Evolutionary conservation across 2,797 vertebrate genomes (phyloP).

Genomic region (Psittacula echo): DNA sequence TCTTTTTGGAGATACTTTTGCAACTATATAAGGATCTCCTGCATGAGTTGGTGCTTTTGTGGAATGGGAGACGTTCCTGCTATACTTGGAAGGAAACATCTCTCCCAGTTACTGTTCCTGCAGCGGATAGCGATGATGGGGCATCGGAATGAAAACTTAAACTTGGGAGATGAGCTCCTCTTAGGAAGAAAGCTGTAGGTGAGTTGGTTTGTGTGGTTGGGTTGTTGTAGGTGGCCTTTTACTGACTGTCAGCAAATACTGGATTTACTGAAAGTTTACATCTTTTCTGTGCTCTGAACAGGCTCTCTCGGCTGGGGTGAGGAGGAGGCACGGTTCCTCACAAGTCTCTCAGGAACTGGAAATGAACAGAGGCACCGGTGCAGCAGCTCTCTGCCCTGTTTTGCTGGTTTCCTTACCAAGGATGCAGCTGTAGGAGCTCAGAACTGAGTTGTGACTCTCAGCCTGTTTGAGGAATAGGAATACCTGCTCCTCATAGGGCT

Average conservation of each 20-base stretch:
- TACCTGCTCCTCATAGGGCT: not conserved
- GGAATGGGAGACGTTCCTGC: not conserved
- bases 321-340: not conserved
- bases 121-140: fast-evolving
- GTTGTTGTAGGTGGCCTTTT: not conserved
- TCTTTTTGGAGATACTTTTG: not conserved
- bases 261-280: not conserved
- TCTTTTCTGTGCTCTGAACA: fast-evolving
- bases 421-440: not conserved
- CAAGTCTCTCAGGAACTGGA: not conserved
- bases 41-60: not conserved
- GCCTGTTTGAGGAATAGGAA: not conserved
- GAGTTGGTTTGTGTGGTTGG: not conserved
- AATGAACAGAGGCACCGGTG: fast-evolving
- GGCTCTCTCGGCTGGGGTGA: not conserved
- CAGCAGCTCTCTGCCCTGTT: not conserved
- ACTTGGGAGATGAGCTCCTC: not conserved
- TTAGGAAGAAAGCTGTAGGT: not conserved
- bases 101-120: fast-evolving
- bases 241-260: not conserved
- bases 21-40: not conserved
- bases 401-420: not conserved
- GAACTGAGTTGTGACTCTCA: not conserved
- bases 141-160: not conserved
- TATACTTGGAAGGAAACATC: not conserved